Evolutionary conservation across 2,888 invertebrate species (phyloP), one percentile per base, ranked within the genome.

Genomic region (Lasius fuliginosus): DNA sequence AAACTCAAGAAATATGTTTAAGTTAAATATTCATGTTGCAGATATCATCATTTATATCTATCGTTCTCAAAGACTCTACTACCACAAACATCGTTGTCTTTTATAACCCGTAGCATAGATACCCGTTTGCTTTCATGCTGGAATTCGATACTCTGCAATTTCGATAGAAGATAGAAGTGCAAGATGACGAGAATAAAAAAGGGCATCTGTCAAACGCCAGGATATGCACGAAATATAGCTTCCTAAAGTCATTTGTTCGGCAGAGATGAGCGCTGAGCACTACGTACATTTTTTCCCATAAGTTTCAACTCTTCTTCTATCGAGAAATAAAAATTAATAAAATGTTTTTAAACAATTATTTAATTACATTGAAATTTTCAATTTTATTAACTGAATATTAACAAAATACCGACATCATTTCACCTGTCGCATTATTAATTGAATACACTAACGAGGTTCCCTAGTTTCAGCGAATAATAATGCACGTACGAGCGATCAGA

Each of bases 391-490:
- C 11, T 33, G 1, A 53, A 15, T n/a, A 12, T 49, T 15, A 33
- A 23, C 12, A 33, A 33, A 42, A 53, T 53, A 49, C 6, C 8
- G n/a, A n/a, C 49, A 53, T 53, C 1, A 1, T 46, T 1, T 65
- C 8, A 27, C 33, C 8, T 73, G 1, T 42, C 18, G 8, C 27
- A 40, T 6, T 3, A 60, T 12, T 40, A 8, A n/a, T 1, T 74
- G 15, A 40, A 60, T 27, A 64, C 8, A 92, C 8, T 58, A 92
- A 92, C 92, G 89, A 92, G 88, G 0, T 23, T 23, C 88, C 90
- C 83, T 62, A 89, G 92, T 91, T 92, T 91, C 90, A 83, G 60
- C 6, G 68, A 40, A 68, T 85, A 69, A 81, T 53, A 62, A 40
- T 62, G 62, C 46, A 11, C 30, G 27, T 27, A 56, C 49, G 36